Evolutionary conservation across 2,797 vertebrate genomes (phyloP), one percentile per base, ranked within the genome.

Genomic region (Crenichthys baileyi): DNA sequence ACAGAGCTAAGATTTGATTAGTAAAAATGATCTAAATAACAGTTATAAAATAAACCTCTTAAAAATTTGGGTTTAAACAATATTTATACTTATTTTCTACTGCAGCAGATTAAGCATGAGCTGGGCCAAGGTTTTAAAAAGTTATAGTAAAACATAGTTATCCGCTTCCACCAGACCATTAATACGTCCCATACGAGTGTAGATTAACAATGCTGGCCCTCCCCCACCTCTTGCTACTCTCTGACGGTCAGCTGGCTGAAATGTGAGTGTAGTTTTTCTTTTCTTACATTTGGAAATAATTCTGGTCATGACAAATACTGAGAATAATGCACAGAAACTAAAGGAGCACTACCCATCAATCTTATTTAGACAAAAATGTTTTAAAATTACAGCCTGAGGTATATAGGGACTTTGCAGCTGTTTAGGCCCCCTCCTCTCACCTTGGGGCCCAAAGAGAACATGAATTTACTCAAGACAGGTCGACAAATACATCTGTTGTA

Each of bases 61-160:
- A 7, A 15, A n/a, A 46, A n/a, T 70, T 22, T 70, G 8, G 39
- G 24, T 70, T 46, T 39, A 70, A 67, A 70, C 31, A 76, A 76
- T 15, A 77, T 76, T 76, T 79, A 7, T 41, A 75, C 63, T 44
- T 80, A 46, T 77, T 61, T 56, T 50, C 44, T 72, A 41, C 71
- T 74, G 50, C 29, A 55, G 63, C 61, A 41, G 9, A 81, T 70
- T 22, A 36, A 5, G n/a, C 22, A 36, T 55, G 31, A 5, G 4
- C 18, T 44, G 20, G 24, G 44, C 12, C 5, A 46, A 46, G n/a
- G n/a, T 60, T 55, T 60, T 26, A 29, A 60, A 60, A 60, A 29
- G 26, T 12, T 26, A 26, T 15, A 11, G 2, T 60, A 60, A 29
- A 26, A 60, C 9, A n/a, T n/a, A 60, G 51, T 5, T 55, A 60